Percentiles rank a stretch among this genome's conserved stretches.
Conservation (phyloP, 2,113 vertebrate species). For the Neogobius melanostomus region DNA sequence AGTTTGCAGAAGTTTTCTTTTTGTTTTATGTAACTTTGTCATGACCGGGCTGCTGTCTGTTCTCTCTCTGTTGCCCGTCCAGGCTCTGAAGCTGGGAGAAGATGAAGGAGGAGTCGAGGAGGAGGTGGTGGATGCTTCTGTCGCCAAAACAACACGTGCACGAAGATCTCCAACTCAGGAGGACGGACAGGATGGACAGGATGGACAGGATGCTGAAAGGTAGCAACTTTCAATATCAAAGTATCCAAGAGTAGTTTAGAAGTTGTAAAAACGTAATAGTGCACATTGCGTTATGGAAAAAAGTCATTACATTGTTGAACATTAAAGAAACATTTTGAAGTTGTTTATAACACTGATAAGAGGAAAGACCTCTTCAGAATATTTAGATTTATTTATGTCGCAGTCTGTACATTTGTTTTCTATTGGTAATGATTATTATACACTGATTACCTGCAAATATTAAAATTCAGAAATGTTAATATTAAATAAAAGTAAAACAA, state of each 20-base stretch:
- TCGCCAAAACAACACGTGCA: constrained; percentile 4
- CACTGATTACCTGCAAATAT: no score
- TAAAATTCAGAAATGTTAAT: no score
- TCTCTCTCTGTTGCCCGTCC: constrained; percentile 84
- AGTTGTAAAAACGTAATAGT: neutral
- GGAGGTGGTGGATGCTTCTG: constrained; percentile 28
- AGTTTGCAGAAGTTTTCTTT: constrained; percentile 20
- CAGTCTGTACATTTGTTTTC: no score
- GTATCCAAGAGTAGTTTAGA: neutral
- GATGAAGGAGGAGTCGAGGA: constrained; percentile 56
- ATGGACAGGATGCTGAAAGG: constrained; percentile 82
- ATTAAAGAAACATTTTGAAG: no score
- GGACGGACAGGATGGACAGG: constrained; percentile 13
- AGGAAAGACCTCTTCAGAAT: no score
- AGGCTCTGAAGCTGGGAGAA: constrained; percentile 75
- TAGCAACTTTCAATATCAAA: constrained; percentile 44
- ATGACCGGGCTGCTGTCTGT: constrained; percentile 91
- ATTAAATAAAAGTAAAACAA: no score
- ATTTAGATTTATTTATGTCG: no score
- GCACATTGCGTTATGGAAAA: neutral
- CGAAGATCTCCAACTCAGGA: constrained; percentile 36
- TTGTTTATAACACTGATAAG: no score
- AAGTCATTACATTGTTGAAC: no score
- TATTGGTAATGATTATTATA: no score
- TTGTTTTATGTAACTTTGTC: constrained; percentile 24